These are phyloP conservation scores for Catharus minimus DNA, from an alignment of 2,113 vertebrate species.

Conservation along the genomic window DNA sequence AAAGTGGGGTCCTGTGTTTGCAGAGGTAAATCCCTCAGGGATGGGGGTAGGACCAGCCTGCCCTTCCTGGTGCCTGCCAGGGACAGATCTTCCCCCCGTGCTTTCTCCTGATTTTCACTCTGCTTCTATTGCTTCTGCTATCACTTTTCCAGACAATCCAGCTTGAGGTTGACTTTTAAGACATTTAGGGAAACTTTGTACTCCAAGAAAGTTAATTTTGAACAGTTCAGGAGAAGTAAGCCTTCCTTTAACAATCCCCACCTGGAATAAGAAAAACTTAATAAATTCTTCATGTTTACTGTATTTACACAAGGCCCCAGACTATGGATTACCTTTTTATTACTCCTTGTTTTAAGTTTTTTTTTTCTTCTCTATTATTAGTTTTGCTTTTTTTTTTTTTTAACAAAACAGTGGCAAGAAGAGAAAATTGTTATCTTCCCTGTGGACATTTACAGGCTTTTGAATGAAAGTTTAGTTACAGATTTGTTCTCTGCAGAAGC, in stretches of 20 bases:
- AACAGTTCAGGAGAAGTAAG: conserved; percentile 12
- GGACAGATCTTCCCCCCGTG: background rate
- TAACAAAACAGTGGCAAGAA: conserved; percentile 65
- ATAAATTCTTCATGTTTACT: conserved; percentile 69
- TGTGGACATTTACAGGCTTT: conserved; percentile 65
- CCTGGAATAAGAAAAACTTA: conserved; percentile 66
- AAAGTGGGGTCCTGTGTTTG: background rate
- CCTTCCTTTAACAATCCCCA: conserved; percentile 57
- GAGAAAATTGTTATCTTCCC: conserved; percentile 76
- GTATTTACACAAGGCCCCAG: conserved; percentile 67
- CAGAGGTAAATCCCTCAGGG: background rate
- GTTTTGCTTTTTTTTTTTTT: conserved; percentile 24
- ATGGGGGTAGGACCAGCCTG: background rate
- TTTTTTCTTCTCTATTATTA: conserved; percentile 65
- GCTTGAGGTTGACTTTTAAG: background rate
- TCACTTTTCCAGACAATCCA: background rate
- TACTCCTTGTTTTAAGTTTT: conserved; percentile 70
- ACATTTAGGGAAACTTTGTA: background rate
- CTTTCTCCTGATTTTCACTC: background rate
- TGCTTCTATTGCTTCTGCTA: background rate
- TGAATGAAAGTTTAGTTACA: conserved; percentile 67
- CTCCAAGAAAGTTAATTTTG: conserved; percentile 49
- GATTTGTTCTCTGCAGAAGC: conserved; percentile 53
- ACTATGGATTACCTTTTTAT: conserved; percentile 77
- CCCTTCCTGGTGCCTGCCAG: background rate